Evolutionary conservation across 2,113 vertebrate genomes (phyloP), one percentile per base, ranked within the genome.

Genomic region (Diphyllodes magnificus): DNA sequence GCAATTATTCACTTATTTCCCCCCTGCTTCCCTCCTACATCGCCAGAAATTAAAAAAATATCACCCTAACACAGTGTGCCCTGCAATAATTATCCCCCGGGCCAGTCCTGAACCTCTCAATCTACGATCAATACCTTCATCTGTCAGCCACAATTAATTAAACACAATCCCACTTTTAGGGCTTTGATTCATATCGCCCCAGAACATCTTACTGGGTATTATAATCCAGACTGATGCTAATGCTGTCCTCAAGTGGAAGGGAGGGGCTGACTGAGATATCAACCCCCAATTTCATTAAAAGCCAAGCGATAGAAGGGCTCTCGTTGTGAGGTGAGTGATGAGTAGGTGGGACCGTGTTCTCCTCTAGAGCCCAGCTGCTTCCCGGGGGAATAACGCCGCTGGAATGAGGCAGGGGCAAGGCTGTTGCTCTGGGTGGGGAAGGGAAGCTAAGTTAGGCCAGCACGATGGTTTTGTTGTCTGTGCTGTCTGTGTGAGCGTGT

Each of bases 131-230:
- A 88, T 96, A 86, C 71, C 22, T 86, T 95, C 75, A 33, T 95
- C 94, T 95, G 88, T 91, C 86, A 94, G 69, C 65, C 86, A 65
- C n/a, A 15, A 95, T 97, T 96, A 96, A 96, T 97, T 95, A 95
- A 97, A 84, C 1, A 7, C 81, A 84, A 78, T 90, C 79, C 86
- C 79, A 47, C 86, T 84, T 95, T 75, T 65, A 60, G 77, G 83
- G 54, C 95, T 97, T 93, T 95, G 96, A 97, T 97, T 97, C 81
- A 25, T 97, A 92, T 96, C 90, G 16, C 78, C 80, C 78, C 88
- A 78, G 84, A 95, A 93, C 92, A 97, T 22, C 30, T 94, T 64
- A 66, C 88, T 84, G 37, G 15, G 15, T 86, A 47, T 95, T 94
- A 65, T 73, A 86, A 96, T 88, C 88, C 90, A 68, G 66, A n/a